These are phyloP conservation scores for Agonopterix subpropinquella DNA, from an alignment of 2,888 invertebrate genomes.

Conservation along the genomic window DNA sequence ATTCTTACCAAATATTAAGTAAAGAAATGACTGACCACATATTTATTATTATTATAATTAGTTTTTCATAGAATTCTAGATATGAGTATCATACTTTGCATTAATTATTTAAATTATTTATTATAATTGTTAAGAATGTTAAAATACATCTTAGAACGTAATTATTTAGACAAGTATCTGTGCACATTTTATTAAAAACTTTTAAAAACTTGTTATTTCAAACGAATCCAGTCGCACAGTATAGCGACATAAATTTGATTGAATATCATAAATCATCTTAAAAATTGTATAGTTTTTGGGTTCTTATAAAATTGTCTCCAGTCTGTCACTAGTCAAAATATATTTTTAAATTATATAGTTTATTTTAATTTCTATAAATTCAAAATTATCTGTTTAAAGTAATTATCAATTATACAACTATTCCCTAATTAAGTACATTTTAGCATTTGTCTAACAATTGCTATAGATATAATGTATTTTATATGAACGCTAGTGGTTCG, in stretches of 20 bases:
- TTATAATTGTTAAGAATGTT: not conserved
- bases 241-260: too few species aligned
- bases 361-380: not conserved
- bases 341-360: too few species aligned
- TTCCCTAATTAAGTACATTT: not conserved
- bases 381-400: not conserved
- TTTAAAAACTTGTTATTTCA: too few species aligned
- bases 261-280: too few species aligned
- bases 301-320: too few species aligned
- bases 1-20: slow-evolving; percentile 13
- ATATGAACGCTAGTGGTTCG: not conserved
- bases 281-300: too few species aligned
- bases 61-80: too few species aligned
- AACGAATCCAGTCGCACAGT: too few species aligned
- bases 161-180: not conserved
- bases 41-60: not conserved
- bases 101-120: not conserved
- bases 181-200: too few species aligned
- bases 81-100: not conserved
- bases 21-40: slow-evolving; percentile 57
- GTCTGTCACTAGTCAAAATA: too few species aligned
- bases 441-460: slow-evolving; percentile 11
- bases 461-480: slow-evolving; percentile 2
- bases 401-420: not conserved
- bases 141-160: not conserved